These are phyloP conservation scores for Sebastolobus altivelis DNA, from an alignment of 2,797 vertebrate species.

Conservation along the genomic window DNA sequence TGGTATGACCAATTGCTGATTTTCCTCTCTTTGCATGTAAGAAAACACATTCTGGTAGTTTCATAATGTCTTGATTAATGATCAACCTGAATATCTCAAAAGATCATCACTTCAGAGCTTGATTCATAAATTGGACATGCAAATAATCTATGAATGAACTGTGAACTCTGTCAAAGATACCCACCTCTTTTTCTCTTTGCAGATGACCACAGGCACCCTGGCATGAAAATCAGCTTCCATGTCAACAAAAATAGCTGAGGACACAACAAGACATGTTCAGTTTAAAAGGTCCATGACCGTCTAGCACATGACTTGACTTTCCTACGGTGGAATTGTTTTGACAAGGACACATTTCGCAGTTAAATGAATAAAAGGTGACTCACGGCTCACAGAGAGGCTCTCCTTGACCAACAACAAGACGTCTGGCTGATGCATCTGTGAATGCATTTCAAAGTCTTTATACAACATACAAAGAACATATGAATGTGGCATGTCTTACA, in stretches of 20 bases:
- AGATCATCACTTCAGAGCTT: background rate
- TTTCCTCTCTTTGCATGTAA: background rate
- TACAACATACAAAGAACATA: slow-evolving; percentile 46
- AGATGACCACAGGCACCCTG: slow-evolving; percentile 93
- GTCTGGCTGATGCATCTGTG: slow-evolving; percentile 95
- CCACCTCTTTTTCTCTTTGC: slow-evolving; percentile 93
- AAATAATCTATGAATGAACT: background rate
- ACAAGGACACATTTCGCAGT: background rate
- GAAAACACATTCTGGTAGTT: background rate
- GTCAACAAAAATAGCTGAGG: slow-evolving; percentile 88
- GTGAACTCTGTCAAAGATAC: background rate
- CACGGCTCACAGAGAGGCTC: slow-evolving; percentile 90
- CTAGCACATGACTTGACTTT: background rate
- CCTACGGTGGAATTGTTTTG: background rate
- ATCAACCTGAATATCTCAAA: background rate
- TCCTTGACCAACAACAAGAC: slow-evolving; percentile 94
- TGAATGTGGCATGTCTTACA: slow-evolving; percentile 17
- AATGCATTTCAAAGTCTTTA: slow-evolving; percentile 77
- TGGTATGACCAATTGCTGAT: background rate
- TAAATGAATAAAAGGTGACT: slow-evolving; percentile 75
- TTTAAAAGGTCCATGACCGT: background rate
- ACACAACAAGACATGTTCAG: slow-evolving; percentile 14
- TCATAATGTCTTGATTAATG: background rate
- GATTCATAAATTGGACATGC: background rate
- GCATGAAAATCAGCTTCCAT: slow-evolving; percentile 96